These are phyloP conservation scores for Simalia tracyae DNA, from an alignment of 2,797 vertebrate genomes.

Conservation along the genomic window DNA sequence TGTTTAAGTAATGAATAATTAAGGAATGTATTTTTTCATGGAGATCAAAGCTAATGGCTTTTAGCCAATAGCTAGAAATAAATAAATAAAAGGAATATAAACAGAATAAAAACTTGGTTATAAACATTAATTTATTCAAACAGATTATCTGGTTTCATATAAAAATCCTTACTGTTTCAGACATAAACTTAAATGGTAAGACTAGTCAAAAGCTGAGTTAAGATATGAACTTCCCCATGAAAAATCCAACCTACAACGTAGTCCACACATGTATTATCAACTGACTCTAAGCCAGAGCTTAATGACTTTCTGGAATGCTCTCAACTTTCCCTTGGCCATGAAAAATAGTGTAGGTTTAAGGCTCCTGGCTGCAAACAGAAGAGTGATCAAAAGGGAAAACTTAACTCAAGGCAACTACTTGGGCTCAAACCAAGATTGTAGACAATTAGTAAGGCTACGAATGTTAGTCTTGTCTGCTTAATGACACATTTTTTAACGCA, in stretches of 20 bases:
- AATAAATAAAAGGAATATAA: not conserved
- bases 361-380: conserved; percentile 14
- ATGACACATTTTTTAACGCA: conserved; percentile 48
- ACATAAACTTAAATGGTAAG: not conserved
- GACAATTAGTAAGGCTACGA: conserved; percentile 33
- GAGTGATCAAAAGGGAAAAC: conserved; percentile 13
- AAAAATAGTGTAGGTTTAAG: not conserved
- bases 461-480: conserved; percentile 23
- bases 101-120: not conserved
- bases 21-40: not conserved
- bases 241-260: not conserved
- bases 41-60: not conserved
- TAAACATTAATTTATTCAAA: not conserved
- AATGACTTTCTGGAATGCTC: conserved; percentile 21
- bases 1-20: conserved; percentile 7
- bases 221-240: not conserved
- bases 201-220: not conserved
- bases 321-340: not conserved
- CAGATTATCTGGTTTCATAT: not conserved
- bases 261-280: not conserved
- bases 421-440: not conserved
- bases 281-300: not conserved
- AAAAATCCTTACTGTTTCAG: not conserved
- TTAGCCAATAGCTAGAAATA: not conserved
- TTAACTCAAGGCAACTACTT: not conserved